These are phyloP conservation scores for Callochromis pleurospilus DNA, from an alignment of 2,113 vertebrate species.

Conservation along the genomic window DNA sequence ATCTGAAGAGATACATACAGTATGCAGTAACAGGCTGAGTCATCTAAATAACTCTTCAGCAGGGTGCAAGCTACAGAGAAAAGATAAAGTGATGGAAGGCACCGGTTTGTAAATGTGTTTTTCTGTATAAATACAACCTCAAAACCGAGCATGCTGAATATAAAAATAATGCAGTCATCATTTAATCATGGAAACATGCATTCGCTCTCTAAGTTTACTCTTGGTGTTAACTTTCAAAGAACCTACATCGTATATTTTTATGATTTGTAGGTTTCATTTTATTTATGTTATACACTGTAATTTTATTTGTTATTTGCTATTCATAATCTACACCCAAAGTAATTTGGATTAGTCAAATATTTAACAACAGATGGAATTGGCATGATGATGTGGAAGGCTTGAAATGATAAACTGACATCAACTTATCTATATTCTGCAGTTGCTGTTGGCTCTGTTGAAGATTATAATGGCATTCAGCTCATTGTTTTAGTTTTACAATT, in stretches of 20 bases:
- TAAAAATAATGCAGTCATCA: background rate
- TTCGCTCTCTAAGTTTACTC: background rate
- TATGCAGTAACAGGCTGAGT: background rate
- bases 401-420: background rate
- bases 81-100: background rate
- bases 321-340: background rate
- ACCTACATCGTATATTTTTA: background rate
- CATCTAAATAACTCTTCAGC: background rate
- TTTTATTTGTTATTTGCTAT: background rate
- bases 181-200: background rate
- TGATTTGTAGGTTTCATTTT: background rate
- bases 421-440: background rate
- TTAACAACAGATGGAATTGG: background rate
- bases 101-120: background rate
- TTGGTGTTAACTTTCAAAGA: background rate
- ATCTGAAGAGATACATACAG: background rate
- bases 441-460: background rate
- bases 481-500: background rate
- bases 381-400: background rate
- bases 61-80: background rate
- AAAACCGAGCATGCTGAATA: background rate
- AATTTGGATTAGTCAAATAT: background rate
- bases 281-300: fast-evolving
- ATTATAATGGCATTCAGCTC: background rate
- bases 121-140: background rate